Conservation (phyloP, 2,888 invertebrate species). For the Ryuthela nishihirai region DNA sequence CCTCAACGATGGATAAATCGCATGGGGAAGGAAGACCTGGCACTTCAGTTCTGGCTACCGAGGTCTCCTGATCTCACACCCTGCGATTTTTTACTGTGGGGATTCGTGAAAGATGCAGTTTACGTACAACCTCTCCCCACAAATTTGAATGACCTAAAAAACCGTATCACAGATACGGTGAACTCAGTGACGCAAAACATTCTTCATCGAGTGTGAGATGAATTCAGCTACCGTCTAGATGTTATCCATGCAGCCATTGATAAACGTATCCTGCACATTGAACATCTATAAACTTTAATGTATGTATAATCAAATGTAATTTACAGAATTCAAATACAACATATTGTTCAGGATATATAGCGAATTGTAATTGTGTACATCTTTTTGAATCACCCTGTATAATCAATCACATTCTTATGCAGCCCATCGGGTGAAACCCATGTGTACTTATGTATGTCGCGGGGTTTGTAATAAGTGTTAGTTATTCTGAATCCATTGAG, state of each 20-base stretch:
- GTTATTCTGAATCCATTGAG: too few species aligned
- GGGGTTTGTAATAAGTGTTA: too few species aligned
- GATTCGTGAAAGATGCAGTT: neutral
- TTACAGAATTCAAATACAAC: too few species aligned
- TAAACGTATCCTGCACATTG: too few species aligned
- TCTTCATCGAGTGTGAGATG: neutral
- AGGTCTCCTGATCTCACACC: neutral
- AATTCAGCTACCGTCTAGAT: neutral
- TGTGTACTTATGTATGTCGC: too few species aligned
- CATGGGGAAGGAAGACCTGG: neutral
- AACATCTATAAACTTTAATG: too few species aligned
- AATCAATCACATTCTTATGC: too few species aligned
- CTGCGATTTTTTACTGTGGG: slow-evolving; percentile 2
- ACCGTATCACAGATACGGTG: neutral
- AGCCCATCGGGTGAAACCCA: too few species aligned
- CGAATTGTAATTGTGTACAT: too few species aligned
- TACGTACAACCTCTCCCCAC: neutral
- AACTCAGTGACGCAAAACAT: neutral
- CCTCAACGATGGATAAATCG: neutral
- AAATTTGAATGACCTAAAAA: slow-evolving; percentile 1
- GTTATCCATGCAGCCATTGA: neutral
- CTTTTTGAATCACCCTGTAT: too few species aligned
- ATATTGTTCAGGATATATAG: too few species aligned
- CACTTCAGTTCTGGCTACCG: slow-evolving; percentile 1
- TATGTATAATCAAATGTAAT: too few species aligned